phyloP scores from a whole-genome alignment of 2,888 invertebrate genomes.

The Ecliptopera silaceata region DNA sequence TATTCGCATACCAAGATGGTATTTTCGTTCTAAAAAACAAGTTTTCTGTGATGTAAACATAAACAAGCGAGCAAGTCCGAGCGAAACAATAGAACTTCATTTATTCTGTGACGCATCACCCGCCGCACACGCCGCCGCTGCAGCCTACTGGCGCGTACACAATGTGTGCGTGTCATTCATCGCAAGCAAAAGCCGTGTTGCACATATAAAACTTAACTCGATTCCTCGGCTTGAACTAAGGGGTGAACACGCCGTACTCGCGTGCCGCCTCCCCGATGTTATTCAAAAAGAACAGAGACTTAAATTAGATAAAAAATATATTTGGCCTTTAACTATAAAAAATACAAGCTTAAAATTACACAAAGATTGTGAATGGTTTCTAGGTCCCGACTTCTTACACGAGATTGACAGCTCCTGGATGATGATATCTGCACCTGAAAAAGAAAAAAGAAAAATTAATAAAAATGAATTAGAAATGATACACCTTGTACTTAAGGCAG shows the following conservation, averaged over 20 bases:
- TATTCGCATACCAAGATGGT: not conserved
- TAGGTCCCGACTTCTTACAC: not conserved
- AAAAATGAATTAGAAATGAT: not conserved
- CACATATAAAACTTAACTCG: not conserved
- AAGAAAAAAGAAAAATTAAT: not conserved
- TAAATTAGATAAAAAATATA: not conserved
- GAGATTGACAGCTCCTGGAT: not conserved
- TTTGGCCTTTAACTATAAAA: not conserved
- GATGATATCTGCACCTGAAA: not conserved
- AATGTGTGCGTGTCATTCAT: too few relatives aligned
- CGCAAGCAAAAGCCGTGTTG: not conserved
- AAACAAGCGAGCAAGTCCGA: too few relatives aligned
- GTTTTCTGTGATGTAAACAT: not conserved
- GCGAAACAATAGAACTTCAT: not conserved
- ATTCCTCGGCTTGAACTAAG: not conserved
- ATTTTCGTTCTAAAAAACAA: not conserved
- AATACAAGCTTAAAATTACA: not conserved
- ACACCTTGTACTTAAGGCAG: not conserved
- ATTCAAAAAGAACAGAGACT: not conserved
- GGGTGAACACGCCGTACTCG: not conserved
- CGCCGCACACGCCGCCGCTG: not conserved
- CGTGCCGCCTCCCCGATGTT: not conserved
- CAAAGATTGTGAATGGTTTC: not conserved
- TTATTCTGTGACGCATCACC: not conserved
- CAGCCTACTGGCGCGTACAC: not conserved